Percentiles rank a stretch among this genome's conserved stretches.
These are phyloP conservation scores for Cydia fagiglandana DNA, from an alignment of 1,140 invertebrate genomes.

Conservation along the genomic window DNA sequence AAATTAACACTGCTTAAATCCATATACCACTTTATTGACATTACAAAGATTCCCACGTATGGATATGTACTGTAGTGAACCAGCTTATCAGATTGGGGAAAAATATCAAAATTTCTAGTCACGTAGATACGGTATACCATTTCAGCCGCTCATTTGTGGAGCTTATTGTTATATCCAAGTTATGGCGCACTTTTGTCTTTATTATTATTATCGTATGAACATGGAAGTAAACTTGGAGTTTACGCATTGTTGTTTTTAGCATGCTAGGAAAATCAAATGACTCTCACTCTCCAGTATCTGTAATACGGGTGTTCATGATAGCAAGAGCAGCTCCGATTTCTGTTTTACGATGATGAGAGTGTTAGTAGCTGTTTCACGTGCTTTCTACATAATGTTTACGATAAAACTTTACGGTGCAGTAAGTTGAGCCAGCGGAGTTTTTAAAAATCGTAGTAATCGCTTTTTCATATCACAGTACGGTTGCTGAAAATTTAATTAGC, in stretches of 20 bases:
- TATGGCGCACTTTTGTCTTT: constrained; percentile 32
- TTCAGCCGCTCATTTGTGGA: constrained; percentile 46
- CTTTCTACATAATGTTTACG: too few relatives aligned
- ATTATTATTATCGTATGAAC: constrained; percentile 31
- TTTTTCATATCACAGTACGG: too few relatives aligned
- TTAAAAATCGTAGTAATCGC: too few relatives aligned
- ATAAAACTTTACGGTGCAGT: too few relatives aligned
- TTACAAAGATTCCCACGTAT: neutral
- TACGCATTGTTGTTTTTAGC: neutral
- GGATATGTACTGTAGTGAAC: constrained; percentile 25
- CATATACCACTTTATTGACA: neutral
- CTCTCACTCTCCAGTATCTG: neutral
- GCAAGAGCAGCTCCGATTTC: neutral
- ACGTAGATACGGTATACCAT: constrained; percentile 47
- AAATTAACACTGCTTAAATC: neutral
- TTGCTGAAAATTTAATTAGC: too few relatives aligned
- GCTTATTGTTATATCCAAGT: constrained; percentile 48
- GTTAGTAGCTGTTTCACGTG: neutral
- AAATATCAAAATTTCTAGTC: constrained; percentile 45
- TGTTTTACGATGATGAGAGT: neutral
- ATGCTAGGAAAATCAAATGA: neutral
- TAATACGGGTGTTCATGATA: neutral
- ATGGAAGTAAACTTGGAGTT: neutral
- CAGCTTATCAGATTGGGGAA: constrained; percentile 34
- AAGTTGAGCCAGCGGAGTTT: too few relatives aligned